Conservation (phyloP, 1,140 invertebrate genomes). For the Diplogasteroides magnus region DNA sequence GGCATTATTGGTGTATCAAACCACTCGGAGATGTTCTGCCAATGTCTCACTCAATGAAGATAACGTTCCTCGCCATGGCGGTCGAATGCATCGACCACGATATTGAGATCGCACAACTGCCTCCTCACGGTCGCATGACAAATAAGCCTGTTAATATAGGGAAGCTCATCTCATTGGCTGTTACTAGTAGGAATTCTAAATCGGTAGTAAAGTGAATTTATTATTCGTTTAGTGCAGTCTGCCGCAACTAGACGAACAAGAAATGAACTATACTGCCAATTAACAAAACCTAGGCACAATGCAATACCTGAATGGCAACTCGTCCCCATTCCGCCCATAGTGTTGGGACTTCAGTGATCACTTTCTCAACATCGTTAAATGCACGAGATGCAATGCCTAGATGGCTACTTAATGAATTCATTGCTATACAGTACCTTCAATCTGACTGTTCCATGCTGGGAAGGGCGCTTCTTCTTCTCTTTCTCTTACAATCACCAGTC, state of each 20-base stretch:
- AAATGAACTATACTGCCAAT: too few species aligned
- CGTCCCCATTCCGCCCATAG: not conserved
- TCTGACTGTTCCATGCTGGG: not conserved
- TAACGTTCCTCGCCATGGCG: not conserved
- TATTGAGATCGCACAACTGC: too few species aligned
- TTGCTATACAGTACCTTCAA: not conserved
- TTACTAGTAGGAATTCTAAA: not conserved
- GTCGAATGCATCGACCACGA: not conserved
- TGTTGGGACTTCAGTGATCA: not conserved
- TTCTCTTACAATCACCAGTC: not conserved
- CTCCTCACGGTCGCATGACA: too few species aligned
- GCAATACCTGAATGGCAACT: not conserved
- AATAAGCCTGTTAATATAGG: not conserved
- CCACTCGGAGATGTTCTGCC: not conserved
- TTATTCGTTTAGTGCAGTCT: not conserved
- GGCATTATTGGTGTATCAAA: not conserved
- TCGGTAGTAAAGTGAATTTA: not conserved
- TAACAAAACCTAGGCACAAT: too few species aligned
- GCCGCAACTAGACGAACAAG: too few species aligned
- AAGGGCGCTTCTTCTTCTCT: not conserved
- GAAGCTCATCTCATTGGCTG: not conserved
- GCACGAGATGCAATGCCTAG: not conserved
- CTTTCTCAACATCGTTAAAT: not conserved
- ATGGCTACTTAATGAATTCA: not conserved
- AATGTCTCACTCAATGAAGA: not conserved